Base-by-base conservation (phyloP, 2,888 invertebrate species). In the Drosophila recens region DNA sequence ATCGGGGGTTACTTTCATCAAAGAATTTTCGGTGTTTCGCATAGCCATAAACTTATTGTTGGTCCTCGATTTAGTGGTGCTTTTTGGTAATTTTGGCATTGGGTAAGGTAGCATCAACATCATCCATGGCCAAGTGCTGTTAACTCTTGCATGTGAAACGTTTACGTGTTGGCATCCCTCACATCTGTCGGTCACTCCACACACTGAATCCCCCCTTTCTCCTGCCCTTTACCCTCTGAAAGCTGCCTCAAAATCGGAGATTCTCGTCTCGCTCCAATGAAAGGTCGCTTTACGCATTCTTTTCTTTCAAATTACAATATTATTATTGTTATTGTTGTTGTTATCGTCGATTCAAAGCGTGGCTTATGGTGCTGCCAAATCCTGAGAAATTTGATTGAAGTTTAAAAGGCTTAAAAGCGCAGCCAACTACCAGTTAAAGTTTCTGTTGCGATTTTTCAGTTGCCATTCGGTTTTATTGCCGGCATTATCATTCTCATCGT, bases 401-500 rank as follows among this genome's bases (percentile, higher is more conserved):
- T 71, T 83, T 87, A 83, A 86, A 86, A 79, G 87, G 82, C 69
- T 77, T 79, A 67, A 89, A 81, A 89, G 87, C 89, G 71, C 85
- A 72, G 64, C 72, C 83, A 89, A 86, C 83, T 89, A 80, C 80
- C 83, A 88, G 73, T 78, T 89, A 11, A n/a, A 27, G n/a, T 38
- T 53, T 49, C 11, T 71, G 54, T 61, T 49, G 49, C 59, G 52
- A 34, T 42, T 42, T 81, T 81, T 73, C 88, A 84, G 84, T 87
- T 85, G 89, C 85, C 89, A 85, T 89, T 82, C 86, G 82, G 45
- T 75, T 89, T 87, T 87, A 86, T 89, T 89, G 89, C 83, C 83
- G 64, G 78, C 84, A 84, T 84, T 87, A 87, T 88, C 80, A 72
- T 75, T 53, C 53, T 40, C 67, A 75, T 63, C 73, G 58, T 72